Conservation (phyloP, 2,797 vertebrate genomes). For the Typhlichthys eigenmanni region DNA sequence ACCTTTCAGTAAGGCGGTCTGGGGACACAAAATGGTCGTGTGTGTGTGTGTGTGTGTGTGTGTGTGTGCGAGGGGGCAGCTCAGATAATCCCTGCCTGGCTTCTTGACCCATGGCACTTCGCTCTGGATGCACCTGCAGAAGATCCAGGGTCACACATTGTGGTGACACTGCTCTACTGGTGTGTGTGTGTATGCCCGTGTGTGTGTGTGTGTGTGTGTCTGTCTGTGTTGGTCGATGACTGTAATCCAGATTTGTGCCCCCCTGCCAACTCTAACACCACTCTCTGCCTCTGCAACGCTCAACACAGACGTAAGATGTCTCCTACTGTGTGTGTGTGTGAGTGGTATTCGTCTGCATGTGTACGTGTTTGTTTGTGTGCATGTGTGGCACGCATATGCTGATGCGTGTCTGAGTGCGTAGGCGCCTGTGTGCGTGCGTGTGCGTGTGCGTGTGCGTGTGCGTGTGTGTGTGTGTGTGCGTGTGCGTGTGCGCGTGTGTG, state of each 20-base stretch:
- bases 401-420: too few relatives aligned
- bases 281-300: constrained; percentile 37
- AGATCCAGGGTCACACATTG: constrained; percentile 53
- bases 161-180: constrained; percentile 47
- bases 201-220: constrained; percentile 31
- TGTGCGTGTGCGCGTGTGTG: constrained; percentile 24
- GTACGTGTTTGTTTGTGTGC: background rate
- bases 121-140: constrained; percentile 67
- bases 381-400: background rate
- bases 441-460: constrained; percentile 18
- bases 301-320: constrained; percentile 53
- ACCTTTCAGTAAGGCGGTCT: too few relatives aligned
- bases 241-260: constrained; percentile 19
- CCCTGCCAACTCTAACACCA: constrained; percentile 49
- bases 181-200: constrained; percentile 30
- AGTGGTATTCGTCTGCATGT: background rate
- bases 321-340: constrained; percentile 32
- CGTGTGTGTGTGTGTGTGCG: constrained; percentile 11
- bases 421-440: constrained; percentile 8
- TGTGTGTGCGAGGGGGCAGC: constrained; percentile 16
- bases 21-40: background rate
- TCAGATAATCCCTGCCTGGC: constrained; percentile 60
- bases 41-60: constrained; percentile 9
- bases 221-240: constrained; percentile 21
- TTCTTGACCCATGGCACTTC: constrained; percentile 48